These are phyloP conservation scores for Bombyx huttoni DNA, from an alignment of 2,888 invertebrate species.

Conservation along the genomic window DNA sequence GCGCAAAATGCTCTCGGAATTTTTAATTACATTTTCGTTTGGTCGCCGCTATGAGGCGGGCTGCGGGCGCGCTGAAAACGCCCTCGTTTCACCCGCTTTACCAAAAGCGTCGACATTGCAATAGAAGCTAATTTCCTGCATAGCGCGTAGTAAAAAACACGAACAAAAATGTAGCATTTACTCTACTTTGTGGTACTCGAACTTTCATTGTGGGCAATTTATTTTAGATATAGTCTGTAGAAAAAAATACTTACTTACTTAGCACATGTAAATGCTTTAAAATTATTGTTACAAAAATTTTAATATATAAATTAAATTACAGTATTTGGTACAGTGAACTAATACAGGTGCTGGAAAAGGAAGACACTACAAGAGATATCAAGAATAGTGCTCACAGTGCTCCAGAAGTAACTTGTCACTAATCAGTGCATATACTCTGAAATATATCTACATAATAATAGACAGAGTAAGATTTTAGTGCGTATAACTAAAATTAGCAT, in stretches of 20 bases:
- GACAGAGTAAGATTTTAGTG: constrained; percentile 3
- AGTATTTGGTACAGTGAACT: constrained; percentile 30
- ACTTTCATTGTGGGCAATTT: constrained; percentile 30
- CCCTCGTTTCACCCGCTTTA: constrained; percentile 65
- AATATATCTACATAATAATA: constrained; percentile 1
- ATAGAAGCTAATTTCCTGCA: constrained; percentile 73
- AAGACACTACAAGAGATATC: constrained; percentile 9
- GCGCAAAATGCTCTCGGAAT: constrained; percentile 70
- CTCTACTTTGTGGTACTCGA: constrained; percentile 30
- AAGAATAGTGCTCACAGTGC: background rate
- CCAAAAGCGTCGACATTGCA: constrained; percentile 70
- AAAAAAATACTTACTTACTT: background rate
- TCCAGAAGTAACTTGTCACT: constrained; percentile 13
- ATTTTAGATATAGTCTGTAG: constrained; percentile 7
- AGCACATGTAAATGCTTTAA: background rate
- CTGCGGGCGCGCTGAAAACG: constrained; percentile 51
- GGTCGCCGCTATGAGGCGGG: constrained; percentile 59
- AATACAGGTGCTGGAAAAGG: constrained; percentile 25
- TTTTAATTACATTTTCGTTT: constrained; percentile 72
- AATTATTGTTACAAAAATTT: background rate
- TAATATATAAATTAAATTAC: background rate
- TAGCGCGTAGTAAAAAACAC: constrained; percentile 59
- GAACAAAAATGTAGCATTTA: constrained; percentile 57
- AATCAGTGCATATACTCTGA: constrained; percentile 27
- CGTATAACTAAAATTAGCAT: background rate